phyloP scores from a whole-genome alignment of 2,113 vertebrate genomes.

The Hippocampus barbouri region DNA sequence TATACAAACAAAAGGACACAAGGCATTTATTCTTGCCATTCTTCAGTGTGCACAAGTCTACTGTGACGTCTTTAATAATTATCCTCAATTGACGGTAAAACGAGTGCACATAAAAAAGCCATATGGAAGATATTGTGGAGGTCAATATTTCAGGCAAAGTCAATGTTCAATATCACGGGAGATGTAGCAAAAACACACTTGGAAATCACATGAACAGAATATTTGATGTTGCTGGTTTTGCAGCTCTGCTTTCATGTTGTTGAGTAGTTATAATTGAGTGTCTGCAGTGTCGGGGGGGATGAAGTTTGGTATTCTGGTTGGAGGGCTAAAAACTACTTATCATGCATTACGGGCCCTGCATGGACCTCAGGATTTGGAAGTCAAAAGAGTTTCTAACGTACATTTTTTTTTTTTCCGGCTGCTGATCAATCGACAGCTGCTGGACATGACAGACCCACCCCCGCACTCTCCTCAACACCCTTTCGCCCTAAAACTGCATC shows the following conservation, averaged over 20 bases:
- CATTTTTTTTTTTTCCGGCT: constrained; percentile 60
- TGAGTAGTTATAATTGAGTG: constrained; percentile 72
- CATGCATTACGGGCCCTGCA: constrained; percentile 69
- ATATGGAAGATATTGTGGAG: constrained; percentile 41
- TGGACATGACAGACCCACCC: constrained; percentile 54
- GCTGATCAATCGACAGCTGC: constrained; percentile 72
- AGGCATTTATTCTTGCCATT: constrained; percentile 9
- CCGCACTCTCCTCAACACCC: constrained; percentile 32
- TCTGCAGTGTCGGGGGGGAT: constrained; percentile 61
- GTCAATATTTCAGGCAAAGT: constrained; percentile 61
- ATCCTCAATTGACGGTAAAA: constrained; percentile 42
- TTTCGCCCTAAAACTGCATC: constrained; percentile 23
- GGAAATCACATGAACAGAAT: constrained; percentile 64
- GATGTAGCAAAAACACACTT: constrained; percentile 63
- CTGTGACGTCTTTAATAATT: constrained; percentile 32
- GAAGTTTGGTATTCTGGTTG: constrained; percentile 70
- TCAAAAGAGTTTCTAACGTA: constrained; percentile 73
- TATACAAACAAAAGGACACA: background rate
- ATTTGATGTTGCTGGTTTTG: constrained; percentile 67
- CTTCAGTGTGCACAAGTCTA: background rate
- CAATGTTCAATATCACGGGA: constrained; percentile 53
- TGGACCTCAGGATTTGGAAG: constrained; percentile 72
- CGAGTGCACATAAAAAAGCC: constrained; percentile 23
- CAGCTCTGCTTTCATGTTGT: constrained; percentile 72
- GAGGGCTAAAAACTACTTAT: constrained; percentile 72